Evolutionary conservation across 1,140 invertebrate genomes (phyloP).

Genomic region (Chrysopa pallens): DNA sequence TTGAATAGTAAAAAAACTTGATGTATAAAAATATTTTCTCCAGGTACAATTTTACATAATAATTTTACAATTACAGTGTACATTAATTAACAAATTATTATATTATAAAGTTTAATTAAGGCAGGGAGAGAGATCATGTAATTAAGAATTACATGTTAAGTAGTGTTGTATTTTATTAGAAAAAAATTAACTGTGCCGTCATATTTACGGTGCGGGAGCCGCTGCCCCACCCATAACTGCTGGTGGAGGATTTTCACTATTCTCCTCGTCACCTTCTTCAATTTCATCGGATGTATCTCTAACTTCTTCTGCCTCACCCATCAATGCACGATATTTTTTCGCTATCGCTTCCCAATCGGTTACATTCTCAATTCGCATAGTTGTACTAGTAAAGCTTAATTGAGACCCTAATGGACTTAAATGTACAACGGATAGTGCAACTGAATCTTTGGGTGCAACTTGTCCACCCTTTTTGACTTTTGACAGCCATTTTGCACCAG

Average conservation of each 20-base stretch:
- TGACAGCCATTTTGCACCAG: constrained; percentile 67
- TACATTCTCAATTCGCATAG: constrained; percentile 68
- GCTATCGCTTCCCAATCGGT: constrained; percentile 81
- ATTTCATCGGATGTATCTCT: constrained; percentile 29
- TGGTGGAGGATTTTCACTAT: constrained; percentile 18
- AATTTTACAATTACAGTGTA: no score
- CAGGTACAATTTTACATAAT: no score
- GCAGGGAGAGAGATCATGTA: no score
- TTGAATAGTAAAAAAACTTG: no score
- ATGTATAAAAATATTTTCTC: no score
- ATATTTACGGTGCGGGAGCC: not conserved
- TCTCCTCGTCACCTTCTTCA: constrained; percentile 26
- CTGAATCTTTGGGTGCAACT: constrained; percentile 62
- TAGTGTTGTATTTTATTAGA: no score
- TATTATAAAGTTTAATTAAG: no score
- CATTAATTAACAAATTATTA: no score
- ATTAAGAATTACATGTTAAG: no score
- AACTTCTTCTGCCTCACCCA: constrained; percentile 43
- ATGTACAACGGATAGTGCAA: constrained; percentile 54
- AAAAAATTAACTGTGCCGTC: no score
- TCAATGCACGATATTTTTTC: constrained; percentile 69
- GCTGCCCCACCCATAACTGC: not conserved
- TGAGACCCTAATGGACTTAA: constrained; percentile 67
- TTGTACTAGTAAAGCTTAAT: constrained; percentile 47
- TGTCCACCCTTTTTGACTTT: constrained; percentile 62